Percentiles rank a stretch among this genome's conserved stretches.
These are phyloP conservation scores for Athripsodes cinereus DNA, from an alignment of 2,888 invertebrate genomes.

Conservation along the genomic window DNA sequence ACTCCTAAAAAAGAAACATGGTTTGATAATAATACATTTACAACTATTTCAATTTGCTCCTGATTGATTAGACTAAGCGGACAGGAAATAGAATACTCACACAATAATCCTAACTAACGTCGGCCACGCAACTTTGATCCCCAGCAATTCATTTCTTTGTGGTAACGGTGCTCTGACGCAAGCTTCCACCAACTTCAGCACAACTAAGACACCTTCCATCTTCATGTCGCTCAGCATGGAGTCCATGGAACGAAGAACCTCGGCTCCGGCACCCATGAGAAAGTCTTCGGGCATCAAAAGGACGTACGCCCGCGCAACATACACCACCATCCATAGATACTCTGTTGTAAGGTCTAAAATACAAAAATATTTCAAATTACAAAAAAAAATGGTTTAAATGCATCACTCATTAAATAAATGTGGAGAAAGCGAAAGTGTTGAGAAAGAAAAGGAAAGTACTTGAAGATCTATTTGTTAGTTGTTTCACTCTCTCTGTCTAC, in stretches of 20 bases:
- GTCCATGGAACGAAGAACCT: constrained; percentile 63
- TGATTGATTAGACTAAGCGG: too few relatives aligned
- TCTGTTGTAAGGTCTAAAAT: constrained; percentile 73
- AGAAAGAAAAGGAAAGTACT: too few relatives aligned
- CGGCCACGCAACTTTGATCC: constrained; percentile 49
- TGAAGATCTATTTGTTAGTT: too few relatives aligned
- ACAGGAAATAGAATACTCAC: constrained; percentile 11
- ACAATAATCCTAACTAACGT: constrained; percentile 27
- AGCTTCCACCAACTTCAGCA: constrained; percentile 69
- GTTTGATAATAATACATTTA: too few relatives aligned
- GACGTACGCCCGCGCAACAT: constrained; percentile 78
- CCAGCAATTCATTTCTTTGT: constrained; percentile 66
- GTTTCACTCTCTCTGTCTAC: too few relatives aligned
- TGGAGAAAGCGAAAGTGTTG: too few relatives aligned
- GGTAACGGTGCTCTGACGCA: constrained; percentile 68
- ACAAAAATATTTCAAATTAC: too few relatives aligned
- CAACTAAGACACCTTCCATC: constrained; percentile 64
- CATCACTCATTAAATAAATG: too few relatives aligned
- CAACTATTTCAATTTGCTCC: too few relatives aligned
- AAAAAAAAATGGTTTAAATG: too few relatives aligned
- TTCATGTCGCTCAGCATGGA: constrained; percentile 73
- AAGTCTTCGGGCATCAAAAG: constrained; percentile 74
- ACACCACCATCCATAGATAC: constrained; percentile 69
- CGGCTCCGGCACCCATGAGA: constrained; percentile 62
- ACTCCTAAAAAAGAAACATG: constrained; percentile 40